phyloP scores from a whole-genome alignment of 2,797 vertebrate genomes.

The Premnoplex brunnescens region DNA sequence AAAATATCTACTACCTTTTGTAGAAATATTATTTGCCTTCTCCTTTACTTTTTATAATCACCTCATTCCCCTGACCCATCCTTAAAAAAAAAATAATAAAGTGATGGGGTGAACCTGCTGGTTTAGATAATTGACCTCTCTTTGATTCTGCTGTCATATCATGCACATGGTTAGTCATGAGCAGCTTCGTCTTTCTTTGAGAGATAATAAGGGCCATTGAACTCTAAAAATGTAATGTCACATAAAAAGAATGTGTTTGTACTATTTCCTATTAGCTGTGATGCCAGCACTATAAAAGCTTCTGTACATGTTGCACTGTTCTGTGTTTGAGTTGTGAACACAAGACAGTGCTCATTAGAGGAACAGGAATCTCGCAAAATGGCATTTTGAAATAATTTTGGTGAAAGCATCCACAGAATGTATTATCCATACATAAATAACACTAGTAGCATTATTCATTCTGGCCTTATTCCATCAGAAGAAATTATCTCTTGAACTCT shows the following conservation, averaged over 20 bases:
- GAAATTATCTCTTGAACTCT: conserved; percentile 11
- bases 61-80: background rate
- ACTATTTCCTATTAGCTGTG: background rate
- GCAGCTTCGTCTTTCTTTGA: conserved; percentile 27
- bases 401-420: conserved; percentile 22
- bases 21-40: background rate
- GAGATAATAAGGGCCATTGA: conserved; percentile 45
- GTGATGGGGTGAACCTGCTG: background rate
- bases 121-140: background rate
- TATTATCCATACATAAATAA: conserved; percentile 28
- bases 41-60: background rate
- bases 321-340: background rate
- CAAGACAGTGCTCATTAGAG: background rate
- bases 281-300: background rate
- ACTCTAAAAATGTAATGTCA: conserved; percentile 47
- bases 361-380: background rate
- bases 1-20: background rate
- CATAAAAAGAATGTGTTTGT: conserved; percentile 50
- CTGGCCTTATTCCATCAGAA: background rate
- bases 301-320: background rate
- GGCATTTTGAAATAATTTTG: conserved; percentile 10
- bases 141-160: conserved; percentile 29
- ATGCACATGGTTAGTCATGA: conserved; percentile 25
- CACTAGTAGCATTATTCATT: conserved; percentile 28
- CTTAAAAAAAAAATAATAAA: background rate